Evolutionary conservation across 2,113 vertebrate species (phyloP).

Genomic region (Syrrhaptes paradoxus): DNA sequence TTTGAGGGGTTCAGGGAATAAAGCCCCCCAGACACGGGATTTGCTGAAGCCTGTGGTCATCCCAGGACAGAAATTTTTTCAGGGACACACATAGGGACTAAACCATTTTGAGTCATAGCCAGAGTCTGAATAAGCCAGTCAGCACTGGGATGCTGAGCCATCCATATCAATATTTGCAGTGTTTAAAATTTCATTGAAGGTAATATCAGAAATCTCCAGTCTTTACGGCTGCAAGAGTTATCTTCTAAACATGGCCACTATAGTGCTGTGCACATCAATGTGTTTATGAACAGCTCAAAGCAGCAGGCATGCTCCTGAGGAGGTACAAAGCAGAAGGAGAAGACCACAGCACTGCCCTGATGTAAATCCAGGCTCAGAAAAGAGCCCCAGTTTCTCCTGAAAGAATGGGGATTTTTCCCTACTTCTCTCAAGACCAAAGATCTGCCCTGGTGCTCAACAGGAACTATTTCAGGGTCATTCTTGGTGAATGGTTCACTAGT

Average conservation of each 20-base stretch:
- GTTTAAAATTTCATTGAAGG: constrained; percentile 4
- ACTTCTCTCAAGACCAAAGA: not conserved
- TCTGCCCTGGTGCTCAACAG: not conserved
- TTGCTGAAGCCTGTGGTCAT: not conserved
- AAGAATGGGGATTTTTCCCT: not conserved
- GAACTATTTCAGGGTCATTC: not conserved
- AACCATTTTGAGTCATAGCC: not conserved
- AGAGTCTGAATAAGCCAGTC: not conserved
- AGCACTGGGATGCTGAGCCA: not conserved
- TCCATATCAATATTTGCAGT: not conserved
- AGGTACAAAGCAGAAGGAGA: not conserved
- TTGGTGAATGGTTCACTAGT: not conserved
- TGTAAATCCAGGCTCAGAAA: not conserved
- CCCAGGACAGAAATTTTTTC: not conserved
- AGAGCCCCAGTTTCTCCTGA: not conserved
- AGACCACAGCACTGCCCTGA: not conserved
- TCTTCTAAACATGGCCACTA: not conserved
- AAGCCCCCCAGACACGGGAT: fast-evolving
- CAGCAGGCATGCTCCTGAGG: not conserved
- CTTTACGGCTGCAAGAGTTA: not conserved
- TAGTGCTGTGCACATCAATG: not conserved
- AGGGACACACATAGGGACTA: not conserved
- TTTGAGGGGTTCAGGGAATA: not conserved
- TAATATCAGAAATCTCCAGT: not conserved
- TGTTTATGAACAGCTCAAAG: not conserved